phyloP scores from a whole-genome alignment of 2,888 invertebrate genomes.

The Xylota sylvarum region DNA sequence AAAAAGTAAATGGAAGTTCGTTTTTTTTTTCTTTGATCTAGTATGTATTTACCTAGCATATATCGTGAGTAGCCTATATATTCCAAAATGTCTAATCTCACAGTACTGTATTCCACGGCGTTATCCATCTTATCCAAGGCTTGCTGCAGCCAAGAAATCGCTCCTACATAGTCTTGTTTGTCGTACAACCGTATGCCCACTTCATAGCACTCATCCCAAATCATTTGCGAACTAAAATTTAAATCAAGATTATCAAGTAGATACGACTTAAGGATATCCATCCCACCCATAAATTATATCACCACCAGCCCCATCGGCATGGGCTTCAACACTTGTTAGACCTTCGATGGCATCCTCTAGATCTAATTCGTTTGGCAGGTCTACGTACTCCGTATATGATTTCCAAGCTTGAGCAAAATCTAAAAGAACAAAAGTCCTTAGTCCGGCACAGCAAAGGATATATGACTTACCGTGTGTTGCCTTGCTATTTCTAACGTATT shows the following conservation, averaged over 20 bases:
- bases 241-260: too few relatives aligned
- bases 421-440: not conserved
- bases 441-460: not conserved
- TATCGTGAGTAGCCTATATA: constrained; percentile 28
- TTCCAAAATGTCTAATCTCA: constrained; percentile 14
- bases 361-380: not conserved
- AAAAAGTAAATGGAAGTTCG: not conserved
- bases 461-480: constrained; percentile 85
- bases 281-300: constrained; percentile 8
- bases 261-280: not conserved
- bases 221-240: constrained; percentile 9
- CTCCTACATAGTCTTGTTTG: not conserved
- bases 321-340: not conserved
- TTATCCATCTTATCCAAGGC: not conserved
- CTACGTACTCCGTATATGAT: not conserved
- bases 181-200: constrained; percentile 23
- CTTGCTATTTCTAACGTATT: constrained; percentile 87
- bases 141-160: constrained; percentile 13
- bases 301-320: not conserved
- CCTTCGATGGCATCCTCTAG: not conserved
- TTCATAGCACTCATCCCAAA: constrained; percentile 42
- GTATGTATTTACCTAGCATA: constrained; percentile 1
- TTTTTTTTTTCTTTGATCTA: not conserved
- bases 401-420: constrained; percentile 2
- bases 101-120: not conserved